A percentile compares a stretch with the other conserved stretches of the same genome.
Conservation (phyloP, 2,888 invertebrate genomes). For the Atrina japonica region DNA sequence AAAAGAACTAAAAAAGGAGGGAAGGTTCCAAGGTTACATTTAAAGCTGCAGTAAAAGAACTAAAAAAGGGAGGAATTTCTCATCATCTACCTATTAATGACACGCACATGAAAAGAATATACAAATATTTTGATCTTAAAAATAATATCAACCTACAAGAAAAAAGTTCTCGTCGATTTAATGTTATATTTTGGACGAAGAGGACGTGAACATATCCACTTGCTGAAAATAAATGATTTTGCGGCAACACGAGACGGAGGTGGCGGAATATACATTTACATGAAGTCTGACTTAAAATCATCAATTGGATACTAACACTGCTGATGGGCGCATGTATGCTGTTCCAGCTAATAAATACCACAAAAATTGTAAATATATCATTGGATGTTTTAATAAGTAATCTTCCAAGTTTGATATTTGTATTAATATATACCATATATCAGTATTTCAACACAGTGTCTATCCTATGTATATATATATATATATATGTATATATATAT, state of each 20-base stretch:
- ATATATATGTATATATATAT: no score
- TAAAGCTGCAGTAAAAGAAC: neutral
- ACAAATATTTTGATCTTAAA: slow-evolving; percentile 17
- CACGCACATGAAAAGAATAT: slow-evolving; percentile 22
- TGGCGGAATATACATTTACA: slow-evolving; percentile 3
- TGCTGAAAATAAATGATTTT: slow-evolving; percentile 17
- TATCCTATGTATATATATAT: no score
- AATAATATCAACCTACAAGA: slow-evolving; percentile 25
- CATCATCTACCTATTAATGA: slow-evolving; percentile 30
- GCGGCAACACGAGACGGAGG: slow-evolving; percentile 7
- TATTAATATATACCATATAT: no score
- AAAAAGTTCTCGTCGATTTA: slow-evolving; percentile 33
- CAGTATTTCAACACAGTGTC: no score
- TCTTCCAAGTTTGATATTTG: neutral
- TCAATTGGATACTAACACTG: slow-evolving; percentile 21
- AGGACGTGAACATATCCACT: slow-evolving; percentile 28
- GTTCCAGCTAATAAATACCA: slow-evolving; percentile 5
- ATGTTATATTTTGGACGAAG: slow-evolving; percentile 32
- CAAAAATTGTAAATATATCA: neutral
- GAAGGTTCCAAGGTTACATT: no score
- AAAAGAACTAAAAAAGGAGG: no score
- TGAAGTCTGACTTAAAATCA: slow-evolving; percentile 21
- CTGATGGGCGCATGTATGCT: slow-evolving; percentile 29
- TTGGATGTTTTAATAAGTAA: no score
- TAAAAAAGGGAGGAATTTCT: slow-evolving; percentile 17